Percentiles rank a stretch among this genome's conserved stretches.
phyloP scores from a whole-genome alignment of 2,113 vertebrate species.

The Labrus mixtus region DNA sequence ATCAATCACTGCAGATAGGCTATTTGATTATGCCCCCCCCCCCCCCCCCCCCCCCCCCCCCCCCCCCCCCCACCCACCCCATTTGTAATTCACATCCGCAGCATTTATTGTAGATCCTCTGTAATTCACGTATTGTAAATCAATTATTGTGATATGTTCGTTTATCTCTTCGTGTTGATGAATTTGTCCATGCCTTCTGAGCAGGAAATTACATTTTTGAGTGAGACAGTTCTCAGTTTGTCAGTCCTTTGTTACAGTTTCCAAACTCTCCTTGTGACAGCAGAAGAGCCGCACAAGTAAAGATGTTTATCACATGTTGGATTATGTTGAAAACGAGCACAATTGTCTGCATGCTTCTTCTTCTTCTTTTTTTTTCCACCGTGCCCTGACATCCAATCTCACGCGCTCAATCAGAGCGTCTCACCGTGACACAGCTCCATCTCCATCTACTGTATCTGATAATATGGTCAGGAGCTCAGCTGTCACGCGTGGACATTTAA shows the following conservation, averaged over 20 bases:
- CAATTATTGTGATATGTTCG: too few relatives aligned
- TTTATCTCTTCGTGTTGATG: not conserved
- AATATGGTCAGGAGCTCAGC: constrained; percentile 6
- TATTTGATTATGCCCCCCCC: too few relatives aligned
- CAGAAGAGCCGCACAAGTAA: not conserved
- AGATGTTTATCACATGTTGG: constrained; percentile 46
- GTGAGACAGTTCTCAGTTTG: not conserved
- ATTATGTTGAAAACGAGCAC: not conserved
- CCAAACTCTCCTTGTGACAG: constrained; percentile 52
- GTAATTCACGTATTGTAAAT: too few relatives aligned
- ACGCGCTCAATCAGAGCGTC: not conserved
- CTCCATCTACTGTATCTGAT: fast-evolving
- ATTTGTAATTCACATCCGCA: too few relatives aligned
- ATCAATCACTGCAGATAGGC: too few relatives aligned
- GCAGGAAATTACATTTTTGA: not conserved
- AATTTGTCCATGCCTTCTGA: not conserved
- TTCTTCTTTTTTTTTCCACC: constrained; percentile 49
- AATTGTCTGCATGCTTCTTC: constrained; percentile 1
- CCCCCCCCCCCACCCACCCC: too few relatives aligned
- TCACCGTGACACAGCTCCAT: constrained; percentile 40
- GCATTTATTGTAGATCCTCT: too few relatives aligned
- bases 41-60: too few relatives aligned
- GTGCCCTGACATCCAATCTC: constrained; percentile 1
- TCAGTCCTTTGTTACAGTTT: constrained; percentile 30
- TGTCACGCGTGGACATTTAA: constrained; percentile 1